phyloP scores from a whole-genome alignment of 2,888 invertebrate species.

The Eudasyphora cyanicolor region DNA sequence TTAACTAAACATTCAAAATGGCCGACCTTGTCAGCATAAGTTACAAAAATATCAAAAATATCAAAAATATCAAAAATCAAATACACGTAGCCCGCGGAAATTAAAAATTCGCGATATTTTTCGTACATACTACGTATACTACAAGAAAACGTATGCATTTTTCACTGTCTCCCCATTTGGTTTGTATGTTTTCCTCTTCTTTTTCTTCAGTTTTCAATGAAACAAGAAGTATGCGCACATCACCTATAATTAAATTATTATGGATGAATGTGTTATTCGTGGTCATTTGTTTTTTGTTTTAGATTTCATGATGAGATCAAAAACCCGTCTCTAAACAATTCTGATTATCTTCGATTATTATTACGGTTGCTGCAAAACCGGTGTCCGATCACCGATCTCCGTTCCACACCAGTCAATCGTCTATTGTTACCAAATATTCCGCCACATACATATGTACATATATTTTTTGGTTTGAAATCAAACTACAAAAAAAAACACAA shows the following conservation, averaged over 20 bases:
- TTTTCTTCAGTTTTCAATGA: background rate
- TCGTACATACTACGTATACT: no score
- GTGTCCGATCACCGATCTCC: background rate
- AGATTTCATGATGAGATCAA: background rate
- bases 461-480: background rate
- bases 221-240: background rate
- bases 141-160: no score
- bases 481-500: background rate
- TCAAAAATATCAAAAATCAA: no score
- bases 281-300: background rate
- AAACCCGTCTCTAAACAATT: background rate
- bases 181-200: no score
- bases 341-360: background rate
- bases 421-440: no score
- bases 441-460: no score
- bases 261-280: background rate
- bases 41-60: no score
- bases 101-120: no score
- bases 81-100: no score
- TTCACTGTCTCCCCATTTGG: no score
- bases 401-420: background rate
- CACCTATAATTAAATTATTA: conserved; percentile 13
- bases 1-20: no score
- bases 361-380: background rate
- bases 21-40: no score